A percentile compares a stretch with the other conserved stretches of the same genome.
Conservation (phyloP, 2,888 invertebrate species). For the Craniophora ligustri region DNA sequence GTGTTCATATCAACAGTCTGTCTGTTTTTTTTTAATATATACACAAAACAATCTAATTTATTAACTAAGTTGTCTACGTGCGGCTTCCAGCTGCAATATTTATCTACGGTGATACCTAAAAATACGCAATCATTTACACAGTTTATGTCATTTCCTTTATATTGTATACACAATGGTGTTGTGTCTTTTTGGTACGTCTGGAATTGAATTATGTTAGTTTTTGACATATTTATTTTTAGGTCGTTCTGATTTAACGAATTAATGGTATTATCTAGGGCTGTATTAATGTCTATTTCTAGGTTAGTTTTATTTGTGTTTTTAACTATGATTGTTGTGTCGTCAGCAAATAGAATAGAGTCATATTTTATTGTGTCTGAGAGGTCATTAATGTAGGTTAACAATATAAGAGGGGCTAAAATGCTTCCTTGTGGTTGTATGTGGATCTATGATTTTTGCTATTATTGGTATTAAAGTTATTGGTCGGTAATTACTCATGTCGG, state of each 20-base stretch:
- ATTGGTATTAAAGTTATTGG: background rate
- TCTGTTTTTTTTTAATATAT: background rate
- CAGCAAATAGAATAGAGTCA: background rate
- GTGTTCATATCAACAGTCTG: background rate
- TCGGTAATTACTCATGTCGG: background rate
- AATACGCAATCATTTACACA: background rate
- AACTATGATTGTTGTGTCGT: background rate
- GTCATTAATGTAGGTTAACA: background rate
- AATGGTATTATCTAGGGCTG: background rate
- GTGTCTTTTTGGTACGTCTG: background rate
- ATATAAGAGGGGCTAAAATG: background rate
- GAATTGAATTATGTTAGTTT: background rate
- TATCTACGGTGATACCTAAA: constrained; percentile 1
- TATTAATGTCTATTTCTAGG: background rate
- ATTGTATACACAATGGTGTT: background rate
- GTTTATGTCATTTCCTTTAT: background rate
- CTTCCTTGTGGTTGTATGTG: background rate
- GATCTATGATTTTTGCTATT: background rate
- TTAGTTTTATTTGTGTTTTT: background rate
- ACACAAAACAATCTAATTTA: background rate
- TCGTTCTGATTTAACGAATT: background rate
- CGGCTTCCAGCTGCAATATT: background rate
- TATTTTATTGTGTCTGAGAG: background rate
- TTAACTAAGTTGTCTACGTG: background rate
- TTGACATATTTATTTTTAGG: background rate